Evolutionary conservation across 2,797 vertebrate genomes (phyloP).

Genomic region (Peromyscus eremicus): DNA sequence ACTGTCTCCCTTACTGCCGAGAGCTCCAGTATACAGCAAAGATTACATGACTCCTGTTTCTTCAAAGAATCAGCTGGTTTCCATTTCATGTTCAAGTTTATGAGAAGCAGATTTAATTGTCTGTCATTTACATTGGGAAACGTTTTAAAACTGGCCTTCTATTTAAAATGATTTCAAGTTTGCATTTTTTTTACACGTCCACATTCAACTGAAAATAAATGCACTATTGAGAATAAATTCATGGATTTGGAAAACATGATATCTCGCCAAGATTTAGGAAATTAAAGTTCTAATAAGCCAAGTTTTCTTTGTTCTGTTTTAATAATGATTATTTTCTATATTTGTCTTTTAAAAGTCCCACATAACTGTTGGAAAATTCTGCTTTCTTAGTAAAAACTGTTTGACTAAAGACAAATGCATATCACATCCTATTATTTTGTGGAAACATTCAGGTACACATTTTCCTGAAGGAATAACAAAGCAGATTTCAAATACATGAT

Average conservation of each 20-base stretch:
- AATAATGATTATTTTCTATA: background rate
- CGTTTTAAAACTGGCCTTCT: slow-evolving; percentile 66
- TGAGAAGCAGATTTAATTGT: slow-evolving; percentile 63
- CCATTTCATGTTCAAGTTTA: slow-evolving; percentile 15
- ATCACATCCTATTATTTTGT: background rate
- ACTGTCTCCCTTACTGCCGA: background rate
- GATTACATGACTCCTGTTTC: slow-evolving; percentile 40
- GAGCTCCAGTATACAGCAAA: background rate
- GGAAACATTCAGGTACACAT: background rate
- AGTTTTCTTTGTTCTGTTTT: slow-evolving; percentile 49
- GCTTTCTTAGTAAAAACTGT: background rate
- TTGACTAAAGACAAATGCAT: background rate
- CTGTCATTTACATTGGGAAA: slow-evolving; percentile 60
- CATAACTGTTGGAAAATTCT: background rate
- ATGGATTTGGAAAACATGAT: slow-evolving; percentile 44
- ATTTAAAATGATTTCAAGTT: slow-evolving; percentile 74
- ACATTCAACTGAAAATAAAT: slow-evolving; percentile 81
- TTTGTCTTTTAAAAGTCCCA: slow-evolving; percentile 10
- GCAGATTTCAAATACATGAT: background rate
- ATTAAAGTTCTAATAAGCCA: background rate
- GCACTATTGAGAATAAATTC: slow-evolving; percentile 42
- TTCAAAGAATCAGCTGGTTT: slow-evolving; percentile 65
- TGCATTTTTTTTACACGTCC: slow-evolving; percentile 66
- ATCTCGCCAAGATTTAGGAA: slow-evolving; percentile 55
- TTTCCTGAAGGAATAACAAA: background rate